phyloP scores from a whole-genome alignment of 2,113 vertebrate genomes.

The Vicugna pacos region DNA sequence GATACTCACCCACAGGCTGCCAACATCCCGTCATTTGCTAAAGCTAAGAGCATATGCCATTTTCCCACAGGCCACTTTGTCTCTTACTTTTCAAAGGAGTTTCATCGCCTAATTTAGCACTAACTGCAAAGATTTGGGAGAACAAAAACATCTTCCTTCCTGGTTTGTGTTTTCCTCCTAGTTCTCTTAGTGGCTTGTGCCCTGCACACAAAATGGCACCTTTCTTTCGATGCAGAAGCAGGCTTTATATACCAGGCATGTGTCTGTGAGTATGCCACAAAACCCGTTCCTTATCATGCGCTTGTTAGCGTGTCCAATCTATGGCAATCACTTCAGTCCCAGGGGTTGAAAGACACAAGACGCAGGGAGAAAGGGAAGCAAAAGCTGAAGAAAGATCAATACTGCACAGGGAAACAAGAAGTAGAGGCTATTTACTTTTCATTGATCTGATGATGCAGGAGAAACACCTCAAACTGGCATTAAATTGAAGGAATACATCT shows the following conservation, averaged over 20 bases:
- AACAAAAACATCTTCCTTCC: conserved; percentile 84
- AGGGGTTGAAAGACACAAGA: conserved; percentile 98
- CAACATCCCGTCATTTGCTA: conserved; percentile 86
- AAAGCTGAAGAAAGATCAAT: conserved; percentile 99
- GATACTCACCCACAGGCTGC: conserved; percentile 93
- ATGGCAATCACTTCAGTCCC: conserved; percentile 99
- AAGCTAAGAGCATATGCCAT: conserved; percentile 84
- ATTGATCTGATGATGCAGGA: conserved; percentile 99
- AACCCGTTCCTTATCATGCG: conserved; percentile 95
- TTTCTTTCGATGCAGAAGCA: conserved; percentile 88
- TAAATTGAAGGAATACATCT: conserved; percentile 99
- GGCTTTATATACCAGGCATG: conserved; percentile 90
- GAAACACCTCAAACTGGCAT: conserved; percentile 98
- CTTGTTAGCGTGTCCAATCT: conserved; percentile 99
- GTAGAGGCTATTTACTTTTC: conserved; percentile 99
- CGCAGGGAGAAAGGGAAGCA: conserved; percentile 93
- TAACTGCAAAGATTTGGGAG: conserved; percentile 84
- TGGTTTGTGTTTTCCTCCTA: conserved; percentile 79
- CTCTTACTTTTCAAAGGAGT: conserved; percentile 87
- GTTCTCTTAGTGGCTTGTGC: conserved; percentile 83
- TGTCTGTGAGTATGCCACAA: conserved; percentile 90
- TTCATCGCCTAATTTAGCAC: conserved; percentile 86
- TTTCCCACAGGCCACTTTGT: conserved; percentile 88
- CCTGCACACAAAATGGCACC: conserved; percentile 89
- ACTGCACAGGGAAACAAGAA: conserved; percentile 98